Evolutionary conservation across 2,888 invertebrate species (phyloP), one percentile per base, ranked within the genome.

Genomic region (Kryphioiulus occultus): DNA sequence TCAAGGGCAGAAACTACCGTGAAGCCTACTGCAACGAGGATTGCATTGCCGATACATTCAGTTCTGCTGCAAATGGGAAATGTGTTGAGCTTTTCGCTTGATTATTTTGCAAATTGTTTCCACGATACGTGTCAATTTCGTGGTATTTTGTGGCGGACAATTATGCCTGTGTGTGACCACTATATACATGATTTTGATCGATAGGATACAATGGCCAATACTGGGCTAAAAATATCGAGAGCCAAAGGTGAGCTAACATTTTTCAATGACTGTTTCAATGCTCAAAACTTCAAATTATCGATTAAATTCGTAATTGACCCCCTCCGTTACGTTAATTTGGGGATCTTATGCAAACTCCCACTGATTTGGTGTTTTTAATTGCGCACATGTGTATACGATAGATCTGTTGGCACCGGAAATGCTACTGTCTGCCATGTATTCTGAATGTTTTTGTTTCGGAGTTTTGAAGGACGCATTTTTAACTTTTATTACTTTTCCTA

Each of bases 201-300:
- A 26, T 26, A 68, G 26, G 68, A 68, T 68, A 68, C 68, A 35
- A 84, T 84, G 84, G 84, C 84, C 39, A 84, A 84, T 84, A 84
- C 42, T 19, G 39, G 39, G 35, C 42, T 84, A 84, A 84, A 35
- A 35, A 84, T 84, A 42, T 1, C 22, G 84, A 84, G 84, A 84
- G 84, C 84, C 84, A 84, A 84, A 84, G 84, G 84, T 84, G 84
- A 84, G 84, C 42, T 17, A 15, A 42, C 10, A 42, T 42, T 42
- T 42, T 42, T 42, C 47, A 47, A 10, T 68, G 10, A 68, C 9
- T 68, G 26, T 68, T 47, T 19, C 3, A 15, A 9, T 39, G 39
- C 3, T 5, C 10, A 59, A n/a, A 59, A n/a, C n/a, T n/a, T n/a
- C n/a, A n/a, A n/a, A n/a, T n/a, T 59, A 59, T 3, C 39, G 39